These are phyloP conservation scores for Ormia ochracea DNA, from an alignment of 2,888 invertebrate species.

Conservation along the genomic window DNA sequence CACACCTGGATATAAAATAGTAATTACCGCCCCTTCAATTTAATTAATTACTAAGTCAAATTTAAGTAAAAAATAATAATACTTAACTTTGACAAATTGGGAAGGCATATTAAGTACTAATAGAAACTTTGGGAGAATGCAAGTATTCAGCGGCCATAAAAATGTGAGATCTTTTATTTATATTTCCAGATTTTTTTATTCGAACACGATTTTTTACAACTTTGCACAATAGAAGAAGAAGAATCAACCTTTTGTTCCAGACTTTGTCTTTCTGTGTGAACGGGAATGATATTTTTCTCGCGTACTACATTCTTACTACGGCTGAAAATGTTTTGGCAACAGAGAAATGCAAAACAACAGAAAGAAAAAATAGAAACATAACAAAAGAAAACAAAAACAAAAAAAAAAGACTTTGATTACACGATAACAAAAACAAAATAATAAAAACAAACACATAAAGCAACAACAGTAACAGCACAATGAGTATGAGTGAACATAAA, in stretches of 20 bases:
- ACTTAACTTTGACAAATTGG: too few relatives aligned
- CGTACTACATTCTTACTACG: constrained; percentile 1
- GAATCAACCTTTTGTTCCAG: neutral
- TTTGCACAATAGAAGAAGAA: neutral
- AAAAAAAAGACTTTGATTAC: constrained; percentile 28
- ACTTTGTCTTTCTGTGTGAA: constrained; percentile 4
- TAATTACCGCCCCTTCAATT: too few relatives aligned
- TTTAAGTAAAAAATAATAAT: neutral
- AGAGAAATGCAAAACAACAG: constrained; percentile 7
- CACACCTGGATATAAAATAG: too few relatives aligned
- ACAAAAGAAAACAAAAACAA: constrained; percentile 2
- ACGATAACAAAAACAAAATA: constrained; percentile 27
- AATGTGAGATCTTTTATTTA: too few relatives aligned
- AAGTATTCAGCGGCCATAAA: too few relatives aligned
- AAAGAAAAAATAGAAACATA: neutral
- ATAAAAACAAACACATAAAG: constrained; percentile 63
- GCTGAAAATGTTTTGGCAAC: constrained; percentile 27
- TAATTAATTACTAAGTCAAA: neutral
- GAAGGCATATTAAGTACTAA: too few relatives aligned
- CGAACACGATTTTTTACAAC: constrained; percentile 9
- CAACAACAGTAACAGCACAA: constrained; percentile 52
- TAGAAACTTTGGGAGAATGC: too few relatives aligned
- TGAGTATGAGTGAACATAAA: constrained; percentile 43
- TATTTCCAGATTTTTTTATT: neutral
- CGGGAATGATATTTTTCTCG: constrained; percentile 6